Evolutionary conservation across 2,797 vertebrate species (phyloP).

Genomic region (Cygnus olor): DNA sequence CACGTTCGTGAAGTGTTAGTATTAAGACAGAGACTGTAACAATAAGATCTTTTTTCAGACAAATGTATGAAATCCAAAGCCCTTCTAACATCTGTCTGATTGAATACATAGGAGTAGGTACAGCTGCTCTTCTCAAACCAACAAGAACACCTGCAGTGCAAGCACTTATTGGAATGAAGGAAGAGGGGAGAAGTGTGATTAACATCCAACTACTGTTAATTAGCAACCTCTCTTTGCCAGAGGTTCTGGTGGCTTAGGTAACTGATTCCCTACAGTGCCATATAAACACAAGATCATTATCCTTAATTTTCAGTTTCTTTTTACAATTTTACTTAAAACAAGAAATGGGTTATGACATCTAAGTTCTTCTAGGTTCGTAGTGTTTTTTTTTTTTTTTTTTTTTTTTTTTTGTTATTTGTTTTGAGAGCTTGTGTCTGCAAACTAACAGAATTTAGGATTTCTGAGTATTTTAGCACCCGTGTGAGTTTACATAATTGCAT

Average conservation of each 20-base stretch:
- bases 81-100: not conserved
- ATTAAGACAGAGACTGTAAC: not conserved
- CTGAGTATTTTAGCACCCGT: not conserved
- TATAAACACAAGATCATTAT: constrained; percentile 35
- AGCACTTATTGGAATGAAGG: constrained; percentile 1
- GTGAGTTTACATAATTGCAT: not conserved
- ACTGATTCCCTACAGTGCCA: constrained; percentile 5
- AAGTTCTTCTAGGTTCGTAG: not conserved
- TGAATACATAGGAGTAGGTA: not conserved
- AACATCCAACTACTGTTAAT: constrained; percentile 49
- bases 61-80: not conserved
- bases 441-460: not conserved
- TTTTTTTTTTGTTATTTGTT: not conserved
- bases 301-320: constrained; percentile 14
- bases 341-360: not conserved
- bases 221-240: constrained; percentile 21
- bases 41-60: not conserved
- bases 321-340: not conserved
- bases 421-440: not conserved
- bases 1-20: not conserved
- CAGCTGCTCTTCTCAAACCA: not conserved
- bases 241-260: constrained; percentile 5
- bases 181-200: constrained; percentile 47
- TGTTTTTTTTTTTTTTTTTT: not conserved
- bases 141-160: not conserved